Conservation (phyloP, 1,140 invertebrate genomes). For the Drosophila subobscura region DNA sequence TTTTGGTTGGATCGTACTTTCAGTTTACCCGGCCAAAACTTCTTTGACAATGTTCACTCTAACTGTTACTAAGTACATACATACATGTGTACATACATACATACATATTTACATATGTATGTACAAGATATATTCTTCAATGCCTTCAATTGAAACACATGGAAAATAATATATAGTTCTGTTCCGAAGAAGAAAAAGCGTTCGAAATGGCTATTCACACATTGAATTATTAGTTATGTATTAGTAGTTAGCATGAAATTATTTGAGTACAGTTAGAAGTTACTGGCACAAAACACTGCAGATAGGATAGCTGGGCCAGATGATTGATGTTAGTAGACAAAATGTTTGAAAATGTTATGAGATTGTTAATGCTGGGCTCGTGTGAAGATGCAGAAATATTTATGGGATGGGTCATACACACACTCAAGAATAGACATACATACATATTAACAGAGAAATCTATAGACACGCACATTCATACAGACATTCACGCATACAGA, state of each 20-base stretch:
- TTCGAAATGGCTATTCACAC: too few species aligned
- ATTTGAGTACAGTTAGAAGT: slow-evolving; percentile 7
- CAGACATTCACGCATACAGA: slow-evolving; percentile 44
- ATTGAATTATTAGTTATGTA: neutral
- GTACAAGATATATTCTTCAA: too few species aligned
- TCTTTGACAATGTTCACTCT: too few species aligned
- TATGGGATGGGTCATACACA: slow-evolving; percentile 18
- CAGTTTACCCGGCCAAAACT: too few species aligned
- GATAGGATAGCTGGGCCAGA: slow-evolving; percentile 5
- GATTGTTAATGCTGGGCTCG: slow-evolving; percentile 36
- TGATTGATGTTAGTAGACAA: slow-evolving; percentile 27
- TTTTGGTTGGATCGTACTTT: too few species aligned
- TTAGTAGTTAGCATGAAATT: slow-evolving; percentile 1
- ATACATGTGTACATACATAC: too few species aligned
- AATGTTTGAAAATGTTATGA: slow-evolving; percentile 29
- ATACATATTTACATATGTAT: too few species aligned
- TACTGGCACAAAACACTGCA: slow-evolving; percentile 11
- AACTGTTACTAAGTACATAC: too few species aligned
- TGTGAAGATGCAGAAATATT: slow-evolving; percentile 24
- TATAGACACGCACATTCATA: slow-evolving; percentile 17
- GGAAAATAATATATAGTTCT: too few species aligned
- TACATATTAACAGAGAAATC: slow-evolving; percentile 25
- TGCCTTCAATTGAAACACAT: too few species aligned
- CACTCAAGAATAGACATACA: slow-evolving; percentile 21
- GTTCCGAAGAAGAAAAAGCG: too few species aligned